These are phyloP conservation scores for Rhopalosiphum nymphaeae DNA, from an alignment of 2,888 invertebrate species.

Conservation along the genomic window DNA sequence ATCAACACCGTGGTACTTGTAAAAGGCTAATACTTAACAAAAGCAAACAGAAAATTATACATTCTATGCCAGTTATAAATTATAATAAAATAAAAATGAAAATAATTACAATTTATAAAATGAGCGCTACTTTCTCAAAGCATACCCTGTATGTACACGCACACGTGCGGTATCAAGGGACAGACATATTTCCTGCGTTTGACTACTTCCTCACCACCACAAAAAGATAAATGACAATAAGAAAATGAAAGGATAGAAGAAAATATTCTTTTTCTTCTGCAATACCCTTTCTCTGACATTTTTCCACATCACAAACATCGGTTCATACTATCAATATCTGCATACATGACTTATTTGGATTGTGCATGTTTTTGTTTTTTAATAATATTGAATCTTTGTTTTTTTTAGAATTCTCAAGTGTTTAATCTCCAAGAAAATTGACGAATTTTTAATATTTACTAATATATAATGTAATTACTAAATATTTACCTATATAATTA, in stretches of 20 bases:
- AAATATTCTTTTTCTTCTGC: constrained; percentile 25
- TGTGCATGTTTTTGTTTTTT: not conserved
- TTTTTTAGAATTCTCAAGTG: not conserved
- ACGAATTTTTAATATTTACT: not conserved
- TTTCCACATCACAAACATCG: constrained; percentile 44
- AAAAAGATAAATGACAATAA: constrained; percentile 47
- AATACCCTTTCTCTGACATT: constrained; percentile 11
- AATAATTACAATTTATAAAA: constrained; percentile 17
- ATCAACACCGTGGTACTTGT: not conserved
- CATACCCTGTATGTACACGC: not conserved
- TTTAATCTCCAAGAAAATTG: not conserved
- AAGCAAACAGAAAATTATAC: not conserved
- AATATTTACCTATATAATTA: not conserved
- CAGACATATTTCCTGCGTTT: constrained; percentile 40
- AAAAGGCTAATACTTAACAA: not conserved
- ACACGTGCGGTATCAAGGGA: not conserved
- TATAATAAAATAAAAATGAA: not conserved
- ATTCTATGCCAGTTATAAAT: not conserved
- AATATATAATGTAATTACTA: not conserved
- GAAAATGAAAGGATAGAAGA: constrained; percentile 31
- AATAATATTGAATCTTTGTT: not conserved
- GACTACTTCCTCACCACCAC: not conserved
- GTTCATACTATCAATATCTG: constrained; percentile 6
- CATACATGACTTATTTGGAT: constrained; percentile 42
- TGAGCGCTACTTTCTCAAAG: not conserved